Percentiles rank a stretch among this genome's conserved stretches.
Evolutionary conservation across 2,113 vertebrate species (phyloP).

Genomic region (Thalassoma bifasciatum): DNA sequence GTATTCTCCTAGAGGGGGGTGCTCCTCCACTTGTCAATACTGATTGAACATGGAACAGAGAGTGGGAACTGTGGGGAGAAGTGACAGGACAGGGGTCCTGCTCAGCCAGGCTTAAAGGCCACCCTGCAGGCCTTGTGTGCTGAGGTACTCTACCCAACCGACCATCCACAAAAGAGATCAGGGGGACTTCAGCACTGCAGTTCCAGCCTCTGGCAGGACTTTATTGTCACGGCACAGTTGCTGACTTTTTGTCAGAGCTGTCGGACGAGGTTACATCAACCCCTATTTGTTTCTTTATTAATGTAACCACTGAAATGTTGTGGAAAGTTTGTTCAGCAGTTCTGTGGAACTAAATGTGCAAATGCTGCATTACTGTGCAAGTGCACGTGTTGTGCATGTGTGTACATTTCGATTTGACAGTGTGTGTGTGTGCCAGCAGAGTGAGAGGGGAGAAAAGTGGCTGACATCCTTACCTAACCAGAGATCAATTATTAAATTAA

Average conservation of each 20-base stretch:
- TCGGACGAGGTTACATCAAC: slow-evolving; percentile 86
- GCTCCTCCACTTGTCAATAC: slow-evolving; percentile 93
- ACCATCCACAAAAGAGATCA: slow-evolving; percentile 53
- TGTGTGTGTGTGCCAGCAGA: slow-evolving; percentile 8
- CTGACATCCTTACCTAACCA: slow-evolving; percentile 46
- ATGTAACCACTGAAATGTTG: slow-evolving; percentile 32
- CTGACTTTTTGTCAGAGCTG: slow-evolving; percentile 82
- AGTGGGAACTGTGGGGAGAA: slow-evolving; percentile 85
- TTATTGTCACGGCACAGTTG: slow-evolving; percentile 56
- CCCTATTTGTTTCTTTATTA: slow-evolving; percentile 63
- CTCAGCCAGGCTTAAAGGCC: slow-evolving; percentile 93
- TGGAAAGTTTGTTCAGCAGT: slow-evolving; percentile 47
- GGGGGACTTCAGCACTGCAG: slow-evolving; percentile 39
- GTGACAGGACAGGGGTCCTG: slow-evolving; percentile 78
- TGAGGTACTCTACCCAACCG: slow-evolving; percentile 70
- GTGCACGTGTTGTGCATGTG: background rate
- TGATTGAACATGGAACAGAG: slow-evolving; percentile 85
- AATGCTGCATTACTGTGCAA: slow-evolving; percentile 8
- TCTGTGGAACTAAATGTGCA: slow-evolving; percentile 20
- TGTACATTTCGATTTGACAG: slow-evolving; percentile 2
- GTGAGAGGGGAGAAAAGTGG: slow-evolving; percentile 20
- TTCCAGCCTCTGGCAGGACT: slow-evolving; percentile 85
- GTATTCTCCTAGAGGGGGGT: slow-evolving; percentile 88
- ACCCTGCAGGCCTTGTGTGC: slow-evolving; percentile 87
- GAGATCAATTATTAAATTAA: slow-evolving; percentile 73